These are phyloP conservation scores for Meandrusa payeni DNA, from an alignment of 2,888 invertebrate species.

Conservation along the genomic window DNA sequence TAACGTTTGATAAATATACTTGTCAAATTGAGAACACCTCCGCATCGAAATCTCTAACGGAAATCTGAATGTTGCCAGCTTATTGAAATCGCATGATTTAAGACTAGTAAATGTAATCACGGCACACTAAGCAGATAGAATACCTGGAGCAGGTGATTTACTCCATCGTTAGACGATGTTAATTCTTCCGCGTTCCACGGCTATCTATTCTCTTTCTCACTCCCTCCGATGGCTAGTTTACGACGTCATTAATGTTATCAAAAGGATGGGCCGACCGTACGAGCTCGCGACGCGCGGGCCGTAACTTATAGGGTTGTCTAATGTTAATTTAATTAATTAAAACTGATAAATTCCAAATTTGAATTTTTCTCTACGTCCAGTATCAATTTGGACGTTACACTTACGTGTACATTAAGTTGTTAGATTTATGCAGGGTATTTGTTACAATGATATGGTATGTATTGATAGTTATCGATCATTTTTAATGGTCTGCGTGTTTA, in stretches of 20 bases:
- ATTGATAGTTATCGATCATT: too few relatives aligned
- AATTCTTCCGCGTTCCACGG: slow-evolving; percentile 74
- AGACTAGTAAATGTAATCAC: slow-evolving; percentile 58
- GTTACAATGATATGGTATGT: not conserved
- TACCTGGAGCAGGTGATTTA: slow-evolving; percentile 62
- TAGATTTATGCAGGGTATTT: not conserved
- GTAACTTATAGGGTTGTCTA: slow-evolving; percentile 31
- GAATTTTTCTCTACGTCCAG: not conserved
- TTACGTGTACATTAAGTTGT: not conserved
- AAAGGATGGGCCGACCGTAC: slow-evolving; percentile 40
- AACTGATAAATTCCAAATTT: not conserved
- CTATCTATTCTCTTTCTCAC: slow-evolving; percentile 55
- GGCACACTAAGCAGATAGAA: slow-evolving; percentile 46
- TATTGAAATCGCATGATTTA: slow-evolving; percentile 42
- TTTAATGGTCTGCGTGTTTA: too few relatives aligned
- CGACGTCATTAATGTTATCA: slow-evolving; percentile 75
- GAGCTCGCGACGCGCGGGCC: slow-evolving; percentile 42
- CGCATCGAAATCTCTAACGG: not conserved
- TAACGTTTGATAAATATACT: too few relatives aligned
- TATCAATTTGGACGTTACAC: not conserved
- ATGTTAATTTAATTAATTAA: slow-evolving; percentile 9
- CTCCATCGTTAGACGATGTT: slow-evolving; percentile 65
- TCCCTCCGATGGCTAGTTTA: slow-evolving; percentile 59
- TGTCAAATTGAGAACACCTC: too few relatives aligned
- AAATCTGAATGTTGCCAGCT: slow-evolving; percentile 13